Percentiles rank a stretch among this genome's conserved stretches.
Conservation (phyloP, 2,113 vertebrate species). For the Ellobius talpinus region DNA sequence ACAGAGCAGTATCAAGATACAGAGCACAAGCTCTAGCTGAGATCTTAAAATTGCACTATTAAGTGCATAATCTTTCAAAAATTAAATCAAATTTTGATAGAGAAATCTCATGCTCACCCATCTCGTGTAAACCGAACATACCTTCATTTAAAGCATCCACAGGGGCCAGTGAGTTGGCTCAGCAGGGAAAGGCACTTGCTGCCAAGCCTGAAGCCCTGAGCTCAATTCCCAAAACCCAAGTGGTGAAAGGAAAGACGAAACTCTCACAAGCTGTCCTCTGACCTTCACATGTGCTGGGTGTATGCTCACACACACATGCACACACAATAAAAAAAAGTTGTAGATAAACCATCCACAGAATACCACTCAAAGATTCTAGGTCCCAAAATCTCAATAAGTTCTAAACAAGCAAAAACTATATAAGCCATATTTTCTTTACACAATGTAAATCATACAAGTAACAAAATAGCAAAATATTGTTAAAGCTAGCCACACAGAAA, state of each 20-base stretch:
- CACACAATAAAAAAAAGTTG: neutral
- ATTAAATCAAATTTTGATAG: conserved; percentile 26
- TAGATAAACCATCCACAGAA: conserved; percentile 32
- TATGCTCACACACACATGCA: too few species aligned
- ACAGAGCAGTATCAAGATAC: conserved; percentile 15
- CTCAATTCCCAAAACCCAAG: neutral
- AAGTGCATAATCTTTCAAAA: conserved; percentile 1
- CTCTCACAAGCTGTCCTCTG: neutral
- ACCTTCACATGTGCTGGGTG: neutral
- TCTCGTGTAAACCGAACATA: neutral
- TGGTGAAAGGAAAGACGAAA: neutral
- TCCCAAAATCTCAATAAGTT: conserved; percentile 30
- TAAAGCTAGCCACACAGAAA: conserved; percentile 36
- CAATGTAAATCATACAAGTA: conserved; percentile 33
- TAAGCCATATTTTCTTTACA: conserved; percentile 21
- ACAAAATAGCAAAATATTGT: neutral
- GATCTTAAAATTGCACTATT: conserved; percentile 19
- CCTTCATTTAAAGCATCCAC: too few species aligned
- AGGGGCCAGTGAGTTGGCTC: neutral
- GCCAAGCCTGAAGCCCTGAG: neutral
- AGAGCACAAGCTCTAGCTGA: neutral
- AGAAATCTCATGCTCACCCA: neutral
- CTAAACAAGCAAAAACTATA: conserved; percentile 39
- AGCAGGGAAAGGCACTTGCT: neutral
- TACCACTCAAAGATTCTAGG: conserved; percentile 1